These are phyloP conservation scores for Theonella swinhoei DNA, from an alignment of 37 sponge, comb jelly and placozoan species.

Conservation along the genomic window DNA sequence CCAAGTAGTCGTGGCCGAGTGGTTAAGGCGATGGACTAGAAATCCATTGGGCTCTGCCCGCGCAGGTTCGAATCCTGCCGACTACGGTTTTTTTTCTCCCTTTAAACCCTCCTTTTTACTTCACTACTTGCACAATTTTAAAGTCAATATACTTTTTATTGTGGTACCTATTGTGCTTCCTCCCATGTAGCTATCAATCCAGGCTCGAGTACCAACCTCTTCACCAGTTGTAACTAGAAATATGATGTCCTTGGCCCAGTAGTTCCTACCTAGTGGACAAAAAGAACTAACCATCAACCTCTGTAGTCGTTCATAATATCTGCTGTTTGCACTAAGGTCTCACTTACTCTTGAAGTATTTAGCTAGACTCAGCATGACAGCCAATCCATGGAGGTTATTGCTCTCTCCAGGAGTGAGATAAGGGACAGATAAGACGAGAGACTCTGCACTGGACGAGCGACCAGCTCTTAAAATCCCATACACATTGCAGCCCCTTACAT, in stretches of 20 bases:
- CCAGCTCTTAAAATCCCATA: conserved; percentile 84
- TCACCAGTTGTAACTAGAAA: conserved; percentile 76
- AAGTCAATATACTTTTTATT: not conserved
- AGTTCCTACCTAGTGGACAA: conserved; percentile 49
- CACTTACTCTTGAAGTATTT: conserved; percentile 72
- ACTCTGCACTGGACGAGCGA: conserved; percentile 68
- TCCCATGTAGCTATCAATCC: conserved; percentile 83
- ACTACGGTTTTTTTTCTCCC: conserved; percentile 51
- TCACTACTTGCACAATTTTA: too few species aligned
- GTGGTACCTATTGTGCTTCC: too few species aligned
- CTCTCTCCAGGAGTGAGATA: not conserved
- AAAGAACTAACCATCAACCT: not conserved
- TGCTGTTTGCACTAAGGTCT: not conserved
- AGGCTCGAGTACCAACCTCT: conserved; percentile 80
- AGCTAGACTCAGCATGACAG: conserved; percentile 62
- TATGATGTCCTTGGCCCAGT: conserved; percentile 92
- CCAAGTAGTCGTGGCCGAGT: conserved; percentile 89
- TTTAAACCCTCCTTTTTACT: not conserved
- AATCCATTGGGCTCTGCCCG: conserved; percentile 94
- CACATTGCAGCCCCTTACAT: conserved; percentile 64
- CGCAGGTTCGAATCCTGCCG: conserved; percentile 94
- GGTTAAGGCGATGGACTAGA: conserved; percentile 96
- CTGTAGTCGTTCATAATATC: not conserved
- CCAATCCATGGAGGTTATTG: conserved; percentile 30
- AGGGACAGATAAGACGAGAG: conserved; percentile 79